Percentiles rank a stretch among this genome's conserved stretches.
These are phyloP conservation scores for Pantherophis guttatus DNA, from an alignment of 2,113 vertebrate species.

Conservation along the genomic window DNA sequence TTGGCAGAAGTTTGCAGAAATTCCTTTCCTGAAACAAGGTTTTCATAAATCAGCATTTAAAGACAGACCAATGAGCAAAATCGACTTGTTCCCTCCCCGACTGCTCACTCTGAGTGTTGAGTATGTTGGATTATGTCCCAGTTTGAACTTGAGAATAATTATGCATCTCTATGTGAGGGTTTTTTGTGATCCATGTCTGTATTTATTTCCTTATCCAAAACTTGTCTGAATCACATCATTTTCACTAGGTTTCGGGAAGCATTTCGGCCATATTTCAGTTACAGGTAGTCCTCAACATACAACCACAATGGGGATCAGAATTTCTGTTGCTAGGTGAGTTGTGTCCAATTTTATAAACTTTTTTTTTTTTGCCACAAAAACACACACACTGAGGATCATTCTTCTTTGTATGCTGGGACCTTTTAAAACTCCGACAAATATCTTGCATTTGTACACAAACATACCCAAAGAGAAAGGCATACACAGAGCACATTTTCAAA, in stretches of 20 bases:
- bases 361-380: not conserved
- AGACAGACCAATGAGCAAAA: not conserved
- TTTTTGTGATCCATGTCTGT: not conserved
- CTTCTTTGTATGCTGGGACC: not conserved
- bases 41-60: not conserved
- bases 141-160: not conserved
- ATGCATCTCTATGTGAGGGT: not conserved
- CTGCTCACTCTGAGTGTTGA: not conserved
- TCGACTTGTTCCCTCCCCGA: not conserved
- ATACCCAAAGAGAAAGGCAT: not conserved
- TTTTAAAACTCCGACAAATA: not conserved
- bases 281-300: not conserved
- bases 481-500: not conserved
- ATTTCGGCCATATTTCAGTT: not conserved
- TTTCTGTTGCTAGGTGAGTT: not conserved
- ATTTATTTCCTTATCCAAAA: not conserved
- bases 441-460: not conserved
- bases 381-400: not conserved
- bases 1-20: not conserved
- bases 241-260: not conserved
- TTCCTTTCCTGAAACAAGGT: conserved; percentile 39
- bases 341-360: too few species aligned
- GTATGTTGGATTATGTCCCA: not conserved
- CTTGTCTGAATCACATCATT: not conserved
- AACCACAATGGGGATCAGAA: not conserved